phyloP scores from a whole-genome alignment of 2,888 invertebrate genomes.

The Drosophila formosana region DNA sequence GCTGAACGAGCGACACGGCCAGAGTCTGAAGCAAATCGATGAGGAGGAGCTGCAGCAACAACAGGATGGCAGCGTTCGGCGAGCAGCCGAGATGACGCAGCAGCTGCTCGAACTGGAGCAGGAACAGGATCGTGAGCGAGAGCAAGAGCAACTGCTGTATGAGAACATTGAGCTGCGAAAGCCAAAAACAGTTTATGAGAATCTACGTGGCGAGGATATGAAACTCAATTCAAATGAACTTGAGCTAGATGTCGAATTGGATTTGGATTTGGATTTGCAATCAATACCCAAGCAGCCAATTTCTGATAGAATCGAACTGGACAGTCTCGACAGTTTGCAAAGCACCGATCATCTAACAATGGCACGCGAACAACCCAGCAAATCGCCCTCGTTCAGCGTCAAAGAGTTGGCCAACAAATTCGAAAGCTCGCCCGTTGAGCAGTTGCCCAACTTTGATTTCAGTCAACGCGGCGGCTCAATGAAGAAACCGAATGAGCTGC shows the following conservation, averaged over 20 bases:
- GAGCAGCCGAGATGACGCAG: constrained; percentile 62
- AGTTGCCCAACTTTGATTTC: constrained; percentile 87
- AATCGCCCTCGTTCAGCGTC: constrained; percentile 86
- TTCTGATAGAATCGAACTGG: constrained; percentile 72
- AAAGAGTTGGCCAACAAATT: constrained; percentile 88
- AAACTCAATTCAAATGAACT: constrained; percentile 79
- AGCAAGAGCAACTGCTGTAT: constrained; percentile 80
- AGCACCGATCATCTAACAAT: constrained; percentile 53
- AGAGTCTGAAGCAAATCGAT: constrained; percentile 68
- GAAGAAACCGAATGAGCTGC: constrained; percentile 67
- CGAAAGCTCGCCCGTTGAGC: constrained; percentile 88
- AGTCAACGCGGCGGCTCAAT: constrained; percentile 72
- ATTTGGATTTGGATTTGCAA: constrained; percentile 36
- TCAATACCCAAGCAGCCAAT: constrained; percentile 43
- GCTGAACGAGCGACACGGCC: constrained; percentile 81
- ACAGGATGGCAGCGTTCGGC: constrained; percentile 50
- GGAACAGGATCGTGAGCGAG: constrained; percentile 63
- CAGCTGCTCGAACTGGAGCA: constrained; percentile 57
- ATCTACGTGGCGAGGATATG: constrained; percentile 83
- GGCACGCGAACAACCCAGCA: constrained; percentile 67
- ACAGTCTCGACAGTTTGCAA: constrained; percentile 79
- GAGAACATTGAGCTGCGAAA: constrained; percentile 85
- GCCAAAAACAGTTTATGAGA: constrained; percentile 83
- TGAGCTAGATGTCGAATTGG: constrained; percentile 67
- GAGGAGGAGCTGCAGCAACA: constrained; percentile 62